Conservation (phyloP, 2,888 invertebrate species). For the Mimumesa dahlbomi region DNA sequence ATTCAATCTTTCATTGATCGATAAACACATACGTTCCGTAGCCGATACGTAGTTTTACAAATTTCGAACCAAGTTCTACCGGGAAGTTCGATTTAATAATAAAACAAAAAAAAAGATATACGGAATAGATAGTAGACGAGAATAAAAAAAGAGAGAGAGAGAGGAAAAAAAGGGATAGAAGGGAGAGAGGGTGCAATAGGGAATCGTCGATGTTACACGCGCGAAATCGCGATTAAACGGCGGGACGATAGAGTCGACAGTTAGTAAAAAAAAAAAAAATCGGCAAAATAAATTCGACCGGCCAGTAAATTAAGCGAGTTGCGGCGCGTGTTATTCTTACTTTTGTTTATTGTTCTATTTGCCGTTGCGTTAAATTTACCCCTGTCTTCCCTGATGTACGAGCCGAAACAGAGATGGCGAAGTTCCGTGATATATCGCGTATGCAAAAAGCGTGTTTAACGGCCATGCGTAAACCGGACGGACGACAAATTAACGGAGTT, state of each 20-base stretch:
- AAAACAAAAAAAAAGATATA: no score
- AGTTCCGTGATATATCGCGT: slow-evolving; percentile 18
- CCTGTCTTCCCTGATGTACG: slow-evolving; percentile 41
- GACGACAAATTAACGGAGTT: slow-evolving; percentile 20
- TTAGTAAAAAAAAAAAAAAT: slow-evolving; percentile 1
- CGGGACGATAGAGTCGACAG: not conserved
- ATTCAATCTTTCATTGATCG: no score
- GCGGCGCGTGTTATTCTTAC: slow-evolving; percentile 26
- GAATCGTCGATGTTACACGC: no score
- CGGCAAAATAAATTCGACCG: slow-evolving; percentile 21
- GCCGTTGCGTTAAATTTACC: slow-evolving; percentile 36
- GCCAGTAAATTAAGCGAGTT: slow-evolving; percentile 23
- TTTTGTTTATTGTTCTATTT: slow-evolving; percentile 37
- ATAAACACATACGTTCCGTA: no score
- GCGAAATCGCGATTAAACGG: slow-evolving; percentile 10
- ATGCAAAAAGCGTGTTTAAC: slow-evolving; percentile 17
- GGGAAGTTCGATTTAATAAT: no score
- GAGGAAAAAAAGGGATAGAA: no score
- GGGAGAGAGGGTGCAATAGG: no score
- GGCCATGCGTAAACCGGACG: not conserved
- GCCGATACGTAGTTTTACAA: no score
- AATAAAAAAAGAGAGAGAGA: no score
- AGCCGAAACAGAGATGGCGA: slow-evolving; percentile 22
- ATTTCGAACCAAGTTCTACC: no score
- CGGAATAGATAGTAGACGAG: no score